phyloP scores from a whole-genome alignment of 64 coral and sea anemone genomes.

The Actinia tenebrosa region DNA sequence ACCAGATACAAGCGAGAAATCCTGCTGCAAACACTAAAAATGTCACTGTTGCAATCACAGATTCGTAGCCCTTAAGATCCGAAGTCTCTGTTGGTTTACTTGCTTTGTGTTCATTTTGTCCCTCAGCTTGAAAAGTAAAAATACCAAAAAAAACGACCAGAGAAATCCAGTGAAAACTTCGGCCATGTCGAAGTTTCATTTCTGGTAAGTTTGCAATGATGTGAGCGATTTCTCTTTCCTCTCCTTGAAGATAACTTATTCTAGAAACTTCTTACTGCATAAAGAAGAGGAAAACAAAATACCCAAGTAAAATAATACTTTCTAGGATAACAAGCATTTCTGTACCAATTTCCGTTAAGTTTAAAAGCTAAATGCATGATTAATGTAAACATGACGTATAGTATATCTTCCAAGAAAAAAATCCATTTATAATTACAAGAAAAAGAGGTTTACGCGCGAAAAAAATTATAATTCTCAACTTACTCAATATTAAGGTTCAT shows the following conservation, averaged over 20 bases:
- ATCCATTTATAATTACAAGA: not conserved
- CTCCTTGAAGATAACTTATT: not conserved
- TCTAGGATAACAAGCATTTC: not conserved
- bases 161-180: not conserved
- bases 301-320: not conserved
- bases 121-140: not conserved
- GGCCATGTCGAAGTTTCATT: not conserved
- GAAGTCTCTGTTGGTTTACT: not conserved
- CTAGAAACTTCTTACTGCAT: not conserved
- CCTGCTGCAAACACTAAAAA: constrained; percentile 8
- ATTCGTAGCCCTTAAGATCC: not conserved
- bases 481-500: not conserved
- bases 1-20: constrained; percentile 18
- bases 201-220: not conserved
- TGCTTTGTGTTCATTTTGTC: not conserved
- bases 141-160: not conserved
- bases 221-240: not conserved
- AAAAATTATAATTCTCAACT: not conserved
- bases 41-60: not conserved
- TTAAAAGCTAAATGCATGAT: constrained; percentile 7
- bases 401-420: not conserved
- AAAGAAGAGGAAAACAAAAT: not conserved
- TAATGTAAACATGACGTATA: not conserved
- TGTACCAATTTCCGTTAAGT: not conserved
- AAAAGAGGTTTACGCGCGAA: not conserved